Evolutionary conservation across 2,113 vertebrate genomes (phyloP), one percentile per base, ranked within the genome.

Genomic region (Xenopus borealis): DNA sequence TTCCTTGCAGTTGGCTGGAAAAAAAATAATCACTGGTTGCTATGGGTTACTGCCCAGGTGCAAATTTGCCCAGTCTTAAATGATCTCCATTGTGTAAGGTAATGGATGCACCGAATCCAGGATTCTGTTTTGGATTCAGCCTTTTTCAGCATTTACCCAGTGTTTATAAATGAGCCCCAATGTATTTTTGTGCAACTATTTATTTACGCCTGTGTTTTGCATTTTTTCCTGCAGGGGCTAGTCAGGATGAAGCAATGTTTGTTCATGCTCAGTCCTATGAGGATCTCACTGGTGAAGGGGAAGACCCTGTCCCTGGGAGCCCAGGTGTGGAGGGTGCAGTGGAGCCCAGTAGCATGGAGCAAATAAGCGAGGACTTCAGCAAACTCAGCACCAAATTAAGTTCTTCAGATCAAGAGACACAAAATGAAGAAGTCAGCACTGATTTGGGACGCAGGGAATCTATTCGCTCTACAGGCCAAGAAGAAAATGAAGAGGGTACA

Each of bases 241-340:
- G 92, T 75, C 95, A 95, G 85, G 89, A 94, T 83, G 93, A 90
- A 70, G 91, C 94, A 66, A 98, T 98, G 93, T 98, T 98, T 0
- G 91, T 95, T 80, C 95, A 97, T 40, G 83, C 95, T 0, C 90
- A 92, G 79, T 98, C 97, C 50, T 98, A 96, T 0, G 97, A 98
- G 81, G 96, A 99, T 86, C 86, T 99, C 82, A 96, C 91, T 0
- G 91, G 80, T 69, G 86, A 91, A 79, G 86, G 89, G 69, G 86
- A 85, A 62, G 81, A 7, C 0, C 69, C 76, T 0, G 16, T 7
- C 0, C 77, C 52, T 0, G 88, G 72, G 58, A 81, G 84, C 0
- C 84, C 86, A 52, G 88, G 87, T 67, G 71, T 79, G 47, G 78
- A 2, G 0, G 80, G 83, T 12, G 71, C 81, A 17, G 82, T 72